These are phyloP conservation scores for Pristionchus entomophagus DNA, from an alignment of 2,888 invertebrate species.

Conservation along the genomic window DNA sequence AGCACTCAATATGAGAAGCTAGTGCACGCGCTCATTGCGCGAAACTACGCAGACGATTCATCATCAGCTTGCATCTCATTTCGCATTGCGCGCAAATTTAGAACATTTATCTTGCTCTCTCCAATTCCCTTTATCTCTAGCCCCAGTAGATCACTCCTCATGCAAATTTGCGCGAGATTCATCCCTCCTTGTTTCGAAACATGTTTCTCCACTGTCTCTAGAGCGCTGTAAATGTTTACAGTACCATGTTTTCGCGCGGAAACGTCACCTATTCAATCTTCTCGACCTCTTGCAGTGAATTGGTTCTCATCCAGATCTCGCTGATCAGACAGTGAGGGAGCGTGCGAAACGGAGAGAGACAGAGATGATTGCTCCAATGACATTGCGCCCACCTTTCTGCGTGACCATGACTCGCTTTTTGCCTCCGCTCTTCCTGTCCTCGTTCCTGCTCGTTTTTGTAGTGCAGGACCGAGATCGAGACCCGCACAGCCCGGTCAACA, in stretches of 20 bases:
- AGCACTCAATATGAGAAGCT: no score
- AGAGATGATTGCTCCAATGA: no score
- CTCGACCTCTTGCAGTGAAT: background rate
- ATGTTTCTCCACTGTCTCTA: background rate
- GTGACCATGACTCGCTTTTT: conserved; percentile 25
- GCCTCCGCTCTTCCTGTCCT: background rate
- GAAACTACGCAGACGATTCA: background rate
- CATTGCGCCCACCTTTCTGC: background rate
- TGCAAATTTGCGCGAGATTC: background rate
- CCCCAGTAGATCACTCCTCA: background rate
- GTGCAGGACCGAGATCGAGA: no score
- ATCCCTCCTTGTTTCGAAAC: background rate
- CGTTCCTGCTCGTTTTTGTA: background rate
- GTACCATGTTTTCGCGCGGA: background rate
- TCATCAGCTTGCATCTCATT: background rate
- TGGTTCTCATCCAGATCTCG: background rate
- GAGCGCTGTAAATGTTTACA: background rate
- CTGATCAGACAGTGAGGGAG: no score
- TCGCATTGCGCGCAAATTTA: background rate
- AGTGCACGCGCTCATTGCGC: no score
- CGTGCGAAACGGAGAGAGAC: no score
- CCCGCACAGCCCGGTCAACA: background rate
- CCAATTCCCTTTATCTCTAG: background rate
- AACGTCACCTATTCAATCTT: background rate
- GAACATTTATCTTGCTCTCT: conserved; percentile 3